Conservation (phyloP, 1,140 invertebrate genomes). For the Trichonephila clavata region DNA sequence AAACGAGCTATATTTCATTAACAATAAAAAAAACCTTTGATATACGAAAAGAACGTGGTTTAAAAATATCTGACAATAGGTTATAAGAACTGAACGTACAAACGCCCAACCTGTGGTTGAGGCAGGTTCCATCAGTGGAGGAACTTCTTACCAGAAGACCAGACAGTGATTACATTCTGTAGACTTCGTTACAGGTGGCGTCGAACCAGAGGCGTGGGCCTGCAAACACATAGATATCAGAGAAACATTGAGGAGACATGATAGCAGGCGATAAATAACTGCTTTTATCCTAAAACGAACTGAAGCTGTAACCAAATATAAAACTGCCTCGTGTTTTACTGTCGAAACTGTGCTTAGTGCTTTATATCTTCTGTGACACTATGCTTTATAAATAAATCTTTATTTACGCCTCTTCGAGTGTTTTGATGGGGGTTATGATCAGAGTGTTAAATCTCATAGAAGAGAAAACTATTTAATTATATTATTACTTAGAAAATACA, state of each 20-base stretch:
- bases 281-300: not conserved
- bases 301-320: conserved; percentile 19
- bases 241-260: conserved; percentile 39
- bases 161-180: conserved; percentile 72
- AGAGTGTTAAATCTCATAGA: no score
- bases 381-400: no score
- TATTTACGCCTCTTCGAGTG: no score
- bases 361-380: no score
- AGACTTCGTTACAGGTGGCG: conserved; percentile 70
- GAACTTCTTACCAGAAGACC: conserved; percentile 65
- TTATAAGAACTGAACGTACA: conserved; percentile 57
- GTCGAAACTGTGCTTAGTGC: not conserved
- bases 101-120: conserved; percentile 74
- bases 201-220: conserved; percentile 75
- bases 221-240: conserved; percentile 67
- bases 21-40: not conserved
- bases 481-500: no score
- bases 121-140: conserved; percentile 72
- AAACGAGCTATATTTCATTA: not conserved
- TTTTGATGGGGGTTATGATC: no score
- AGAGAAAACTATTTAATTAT: no score
- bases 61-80: not conserved
- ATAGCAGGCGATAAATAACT: conserved; percentile 23
- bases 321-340: conserved; percentile 10
- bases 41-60: not conserved